Evolutionary conservation across 2,888 invertebrate genomes (phyloP), one percentile per base, ranked within the genome.

Genomic region (Brachypalpus laphriformis): DNA sequence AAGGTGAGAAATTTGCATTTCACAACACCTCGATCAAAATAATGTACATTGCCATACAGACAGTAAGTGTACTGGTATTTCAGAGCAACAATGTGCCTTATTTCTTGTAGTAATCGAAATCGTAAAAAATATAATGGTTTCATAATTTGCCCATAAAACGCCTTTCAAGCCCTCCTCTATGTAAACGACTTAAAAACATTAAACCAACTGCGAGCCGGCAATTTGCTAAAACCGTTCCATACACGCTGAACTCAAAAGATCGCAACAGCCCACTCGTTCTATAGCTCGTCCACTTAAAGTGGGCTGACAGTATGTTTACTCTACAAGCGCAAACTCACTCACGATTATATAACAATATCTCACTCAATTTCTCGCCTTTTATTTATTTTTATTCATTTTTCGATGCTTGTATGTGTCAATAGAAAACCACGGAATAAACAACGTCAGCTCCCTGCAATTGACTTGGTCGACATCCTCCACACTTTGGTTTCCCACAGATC

Each of bases 401-500:
- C 9, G 14, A 3, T 34, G 7, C 28, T 45, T 31, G 61, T 56
- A 18, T 18, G 25, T 82, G 63, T 68, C 81, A 74, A 75, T 70
- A 75, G 37, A 45, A 74, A 72, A 7, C 20, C 11, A 40, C 49
- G 16, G 37, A 61, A 56, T 56, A n/a, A n/a, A n/a, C 61, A 80
- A 68, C 81, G 18, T 37, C 49, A 59, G 68, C 49, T 40, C 20
- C 45, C 71, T 54, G 51, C 54, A 59, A 82, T 59, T 82, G 65
- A 66, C 77, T 61, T 66, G 76, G 76, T 71, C 76, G 76, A 77
- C 82, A 82, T 72, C 76, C 76, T 71, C 66, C 37, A 51, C 65
- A 71, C 45, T 56, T 54, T 47, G 34, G 65, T 56, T 70, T 82
- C 76, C 82, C 75, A 80, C 49, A 65, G 71, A 51, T 65, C 63